Evolutionary conservation across 2,888 invertebrate genomes (phyloP).

Genomic region (Syrphus vitripennis): DNA sequence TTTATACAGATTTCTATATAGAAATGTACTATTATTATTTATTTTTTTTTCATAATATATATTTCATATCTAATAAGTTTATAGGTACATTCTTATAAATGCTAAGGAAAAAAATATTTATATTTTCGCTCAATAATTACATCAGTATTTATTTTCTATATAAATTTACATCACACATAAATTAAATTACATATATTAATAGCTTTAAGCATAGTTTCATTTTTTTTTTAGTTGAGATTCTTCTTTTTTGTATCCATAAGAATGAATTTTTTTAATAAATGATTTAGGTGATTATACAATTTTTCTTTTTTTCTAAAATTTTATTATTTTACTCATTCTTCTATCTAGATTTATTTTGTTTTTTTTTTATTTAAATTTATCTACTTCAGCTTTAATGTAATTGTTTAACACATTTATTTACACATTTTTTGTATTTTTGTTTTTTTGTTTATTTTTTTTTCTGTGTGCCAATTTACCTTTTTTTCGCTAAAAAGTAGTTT

Average conservation of each 20-base stretch:
- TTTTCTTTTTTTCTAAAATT: neutral
- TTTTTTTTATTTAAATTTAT: constrained; percentile 4
- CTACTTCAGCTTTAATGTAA: constrained; percentile 53
- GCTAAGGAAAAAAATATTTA: constrained; percentile 38
- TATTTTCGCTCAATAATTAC: constrained; percentile 59
- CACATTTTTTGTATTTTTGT: constrained; percentile 13
- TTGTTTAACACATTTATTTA: constrained; percentile 61
- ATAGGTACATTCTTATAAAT: constrained; percentile 47
- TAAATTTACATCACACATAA: constrained; percentile 51
- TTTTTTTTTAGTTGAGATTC: neutral
- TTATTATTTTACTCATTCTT: constrained; percentile 14
- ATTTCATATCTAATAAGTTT: constrained; percentile 44
- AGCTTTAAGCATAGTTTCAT: constrained; percentile 17
- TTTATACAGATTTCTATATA: constrained; percentile 31
- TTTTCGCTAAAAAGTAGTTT: constrained; percentile 50
- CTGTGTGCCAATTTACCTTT: constrained; percentile 29
- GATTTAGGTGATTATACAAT: neutral
- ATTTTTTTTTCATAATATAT: neutral
- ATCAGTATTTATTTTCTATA: constrained; percentile 12
- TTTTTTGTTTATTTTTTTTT: neutral
- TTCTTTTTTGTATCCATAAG: too few relatives aligned
- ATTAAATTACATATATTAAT: constrained; percentile 12
- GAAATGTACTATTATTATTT: constrained; percentile 1
- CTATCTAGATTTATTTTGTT: constrained; percentile 35
- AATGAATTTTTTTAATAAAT: neutral